Evolutionary conservation across 2,113 vertebrate genomes (phyloP), one percentile per base, ranked within the genome.

Genomic region (Myanophis thanlyinensis): DNA sequence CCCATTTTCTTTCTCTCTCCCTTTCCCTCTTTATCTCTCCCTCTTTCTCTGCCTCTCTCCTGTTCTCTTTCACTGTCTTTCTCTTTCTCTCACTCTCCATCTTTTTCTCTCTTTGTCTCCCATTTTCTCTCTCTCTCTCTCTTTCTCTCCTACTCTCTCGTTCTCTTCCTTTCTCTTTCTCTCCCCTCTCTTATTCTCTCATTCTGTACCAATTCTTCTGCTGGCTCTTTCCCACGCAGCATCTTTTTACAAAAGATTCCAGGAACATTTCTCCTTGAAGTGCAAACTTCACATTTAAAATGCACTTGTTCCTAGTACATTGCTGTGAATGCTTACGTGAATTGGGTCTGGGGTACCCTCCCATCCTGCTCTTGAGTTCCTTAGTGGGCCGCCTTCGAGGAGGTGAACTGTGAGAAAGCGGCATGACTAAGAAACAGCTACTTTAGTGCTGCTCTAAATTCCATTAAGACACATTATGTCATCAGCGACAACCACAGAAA

Each of bases 311-410:
- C 52, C n/a, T 9, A n/a, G n/a, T 23, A 23, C n/a, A 2, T 53
- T 5, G 0, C 52, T 6, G 87, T 0, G 52, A 46, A 46, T 0
- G 52, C 1, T 6, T 5, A 25, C 8, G 40, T 1, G 35, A 44
- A 27, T 4, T 25, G 0, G 25, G 22, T 46, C 35, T 12, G 1
- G 18, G 5, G 22, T 13, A 6, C 5, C 47, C 30, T 87, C 47
- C 18, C 3, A 48, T 49, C 27, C 27, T n/a, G 2, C 47, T 22
- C 48, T 9, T 35, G 0, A 3, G 0, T 35, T 51, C 48, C 86
- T 52, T 51, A 80, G n/a, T 1, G n/a, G 20, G 5, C n/a, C 3
- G 15, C 2, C 15, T n/a, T 80, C 2, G 1, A 20, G 15, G 7
- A 5, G 2, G 5, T 8, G 67, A 40, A 40, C 15, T 1, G 5